Conservation (phyloP, 2,113 vertebrate genomes). For the Thymallus thymallus region DNA sequence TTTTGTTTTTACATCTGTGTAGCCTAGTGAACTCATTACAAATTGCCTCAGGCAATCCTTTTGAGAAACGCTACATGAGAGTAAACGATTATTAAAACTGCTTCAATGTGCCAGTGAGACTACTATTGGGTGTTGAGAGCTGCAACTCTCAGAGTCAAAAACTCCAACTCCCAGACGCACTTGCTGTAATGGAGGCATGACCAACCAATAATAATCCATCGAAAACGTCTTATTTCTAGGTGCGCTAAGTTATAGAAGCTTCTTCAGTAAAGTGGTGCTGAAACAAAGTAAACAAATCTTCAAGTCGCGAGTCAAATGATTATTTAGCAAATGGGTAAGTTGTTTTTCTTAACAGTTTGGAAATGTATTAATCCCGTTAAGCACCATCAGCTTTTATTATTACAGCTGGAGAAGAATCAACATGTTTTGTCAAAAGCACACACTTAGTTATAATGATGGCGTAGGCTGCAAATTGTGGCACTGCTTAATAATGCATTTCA, state of each 20-base stretch:
- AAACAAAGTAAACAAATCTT: background rate
- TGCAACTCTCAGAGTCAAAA: background rate
- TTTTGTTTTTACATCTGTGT: no score
- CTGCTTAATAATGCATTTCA: no score
- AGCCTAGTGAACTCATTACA: background rate
- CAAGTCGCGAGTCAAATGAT: slow-evolving; percentile 16
- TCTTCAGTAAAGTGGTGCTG: background rate
- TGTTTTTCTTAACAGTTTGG: background rate
- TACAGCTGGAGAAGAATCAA: background rate
- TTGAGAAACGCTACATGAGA: background rate
- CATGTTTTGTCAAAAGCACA: background rate
- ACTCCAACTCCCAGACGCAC: slow-evolving; percentile 49
- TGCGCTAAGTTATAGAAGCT: slow-evolving; percentile 39
- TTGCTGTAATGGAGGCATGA: slow-evolving; percentile 27
- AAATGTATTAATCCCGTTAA: background rate
- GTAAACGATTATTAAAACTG: no score
- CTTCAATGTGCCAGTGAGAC: no score
- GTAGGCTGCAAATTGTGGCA: no score
- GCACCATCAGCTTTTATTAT: background rate
- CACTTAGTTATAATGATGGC: no score
- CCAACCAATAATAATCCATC: slow-evolving; percentile 59
- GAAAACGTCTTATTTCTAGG: slow-evolving; percentile 58
- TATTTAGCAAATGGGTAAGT: slow-evolving; percentile 67
- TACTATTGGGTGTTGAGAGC: no score
- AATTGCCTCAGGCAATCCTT: background rate